These are phyloP conservation scores for Cephus spinipes DNA, from an alignment of 2,888 invertebrate species.

Conservation along the genomic window DNA sequence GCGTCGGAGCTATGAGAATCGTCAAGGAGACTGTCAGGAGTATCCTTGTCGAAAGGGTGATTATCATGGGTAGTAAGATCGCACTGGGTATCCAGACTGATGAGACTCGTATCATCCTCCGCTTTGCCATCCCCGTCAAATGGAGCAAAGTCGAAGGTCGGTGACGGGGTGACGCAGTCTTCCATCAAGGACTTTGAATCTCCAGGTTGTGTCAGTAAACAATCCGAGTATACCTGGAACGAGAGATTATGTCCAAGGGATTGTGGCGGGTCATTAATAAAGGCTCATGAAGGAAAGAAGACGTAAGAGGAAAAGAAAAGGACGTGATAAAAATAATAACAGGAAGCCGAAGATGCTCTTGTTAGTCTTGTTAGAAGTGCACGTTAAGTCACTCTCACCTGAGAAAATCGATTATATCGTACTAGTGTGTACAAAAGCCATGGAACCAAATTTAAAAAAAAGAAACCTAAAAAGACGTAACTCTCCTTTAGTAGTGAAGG, in stretches of 20 bases:
- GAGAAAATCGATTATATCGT: background rate
- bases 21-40: slow-evolving; percentile 48
- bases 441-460: background rate
- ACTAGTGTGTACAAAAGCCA: background rate
- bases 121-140: slow-evolving; percentile 58
- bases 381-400: background rate
- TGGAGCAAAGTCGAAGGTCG: slow-evolving; percentile 61
- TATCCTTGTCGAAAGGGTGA: slow-evolving; percentile 41
- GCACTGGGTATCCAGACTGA: slow-evolving; percentile 59
- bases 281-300: background rate
- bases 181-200: slow-evolving; percentile 18
- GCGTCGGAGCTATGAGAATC: slow-evolving; percentile 45
- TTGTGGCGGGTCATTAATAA: background rate
- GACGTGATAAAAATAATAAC: background rate
- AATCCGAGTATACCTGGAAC: slow-evolving; percentile 48
- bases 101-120: slow-evolving; percentile 62
- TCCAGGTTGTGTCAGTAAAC: slow-evolving; percentile 28
- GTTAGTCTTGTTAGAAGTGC: background rate
- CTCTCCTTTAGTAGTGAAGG: background rate
- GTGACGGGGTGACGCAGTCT: slow-evolving; percentile 58
- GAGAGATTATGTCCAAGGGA: background rate
- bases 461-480: background rate
- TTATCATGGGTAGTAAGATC: slow-evolving; percentile 49
- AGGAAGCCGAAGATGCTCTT: background rate
- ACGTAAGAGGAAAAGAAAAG: background rate